A percentile compares a stretch with the other conserved stretches of the same genome.
These are phyloP conservation scores for Xylocampa areola DNA, from an alignment of 2,888 invertebrate species.

Conservation along the genomic window DNA sequence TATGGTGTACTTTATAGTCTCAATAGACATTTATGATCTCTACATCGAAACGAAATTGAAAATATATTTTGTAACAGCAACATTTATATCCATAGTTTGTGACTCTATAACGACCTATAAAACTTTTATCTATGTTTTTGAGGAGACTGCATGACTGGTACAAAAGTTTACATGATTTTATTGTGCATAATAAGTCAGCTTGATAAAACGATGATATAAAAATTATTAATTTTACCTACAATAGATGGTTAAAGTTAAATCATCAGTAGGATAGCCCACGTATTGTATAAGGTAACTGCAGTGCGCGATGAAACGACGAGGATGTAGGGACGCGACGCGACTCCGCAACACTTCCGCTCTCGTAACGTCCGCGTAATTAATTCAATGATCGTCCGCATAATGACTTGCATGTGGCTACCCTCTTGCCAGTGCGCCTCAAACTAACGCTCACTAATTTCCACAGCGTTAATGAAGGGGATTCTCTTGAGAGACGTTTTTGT, in stretches of 20 bases:
- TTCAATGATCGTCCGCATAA: slow-evolving; percentile 88
- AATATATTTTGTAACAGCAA: slow-evolving; percentile 45
- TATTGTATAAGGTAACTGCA: slow-evolving; percentile 56
- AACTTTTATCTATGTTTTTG: slow-evolving; percentile 55
- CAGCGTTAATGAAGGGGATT: slow-evolving; percentile 82
- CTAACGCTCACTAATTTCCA: slow-evolving; percentile 84
- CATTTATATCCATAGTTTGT: slow-evolving; percentile 48
- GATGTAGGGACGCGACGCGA: slow-evolving; percentile 48
- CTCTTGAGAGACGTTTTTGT: slow-evolving; percentile 80
- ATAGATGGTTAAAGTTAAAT: slow-evolving; percentile 54
- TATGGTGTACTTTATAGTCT: slow-evolving; percentile 42
- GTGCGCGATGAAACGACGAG: slow-evolving; percentile 33
- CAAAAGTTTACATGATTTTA: slow-evolving; percentile 58
- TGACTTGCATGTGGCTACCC: slow-evolving; percentile 85
- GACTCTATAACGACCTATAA: slow-evolving; percentile 45
- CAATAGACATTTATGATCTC: slow-evolving; percentile 46
- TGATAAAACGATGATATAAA: slow-evolving; percentile 40
- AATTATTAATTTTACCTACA: slow-evolving; percentile 51
- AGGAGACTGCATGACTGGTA: slow-evolving; percentile 42
- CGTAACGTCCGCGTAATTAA: slow-evolving; percentile 82
- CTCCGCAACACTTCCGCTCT: slow-evolving; percentile 74
- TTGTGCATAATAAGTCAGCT: slow-evolving; percentile 46
- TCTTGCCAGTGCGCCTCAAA: slow-evolving; percentile 75
- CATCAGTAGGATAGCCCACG: slow-evolving; percentile 44
- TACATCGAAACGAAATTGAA: slow-evolving; percentile 44